Evolutionary conservation across 1,140 invertebrate genomes (phyloP), one percentile per base, ranked within the genome.

Genomic region (honey bee (Apis mellifera)): DNA sequence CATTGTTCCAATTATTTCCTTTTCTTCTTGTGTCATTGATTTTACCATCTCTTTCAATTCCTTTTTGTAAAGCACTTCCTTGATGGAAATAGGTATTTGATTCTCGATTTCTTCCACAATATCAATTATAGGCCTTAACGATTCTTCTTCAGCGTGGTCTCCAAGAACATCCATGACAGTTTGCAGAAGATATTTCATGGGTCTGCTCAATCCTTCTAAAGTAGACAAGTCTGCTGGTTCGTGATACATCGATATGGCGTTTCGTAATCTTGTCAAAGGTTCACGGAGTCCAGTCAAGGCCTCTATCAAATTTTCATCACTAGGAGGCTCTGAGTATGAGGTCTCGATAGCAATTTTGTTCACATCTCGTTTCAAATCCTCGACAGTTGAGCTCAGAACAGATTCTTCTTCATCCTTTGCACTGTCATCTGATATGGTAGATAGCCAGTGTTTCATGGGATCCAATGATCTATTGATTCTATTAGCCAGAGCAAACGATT

Each of bases 61-160:
- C 55, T 88, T 89, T 21, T 86, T 83, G 23, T 90, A 88, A 12
- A 85, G 72, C 23, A 81, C 81, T 42, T 88, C 77, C 75, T 87
- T 87, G 9, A 91, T 90, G 0, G 89, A 89, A 21, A 91, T 55
- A 0, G 89, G 79, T 78, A 91, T 88, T 32, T 90, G 89, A 74
- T 90, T 91, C 17, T 90, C 89, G 1, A 91, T 84, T 48, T 91
- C 89, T 66, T 91, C 77, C 0, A 88, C 81, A 11, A 88, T 85
- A 21, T 90, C 83, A 26, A 89, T 54, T 48, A 91, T 81, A 8
- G 88, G 74, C 11, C 48, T 71, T 60, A 91, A 62, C 7, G 84
- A 57, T 59, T 88, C 66, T 48, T 86, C 89, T 13, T 73, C 73
- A 19, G 81, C 64, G 23, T 89, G 83, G 15, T 81, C 82, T 1